Conservation (phyloP, 2,888 invertebrate genomes). For the Hypena proboscidalis region DNA sequence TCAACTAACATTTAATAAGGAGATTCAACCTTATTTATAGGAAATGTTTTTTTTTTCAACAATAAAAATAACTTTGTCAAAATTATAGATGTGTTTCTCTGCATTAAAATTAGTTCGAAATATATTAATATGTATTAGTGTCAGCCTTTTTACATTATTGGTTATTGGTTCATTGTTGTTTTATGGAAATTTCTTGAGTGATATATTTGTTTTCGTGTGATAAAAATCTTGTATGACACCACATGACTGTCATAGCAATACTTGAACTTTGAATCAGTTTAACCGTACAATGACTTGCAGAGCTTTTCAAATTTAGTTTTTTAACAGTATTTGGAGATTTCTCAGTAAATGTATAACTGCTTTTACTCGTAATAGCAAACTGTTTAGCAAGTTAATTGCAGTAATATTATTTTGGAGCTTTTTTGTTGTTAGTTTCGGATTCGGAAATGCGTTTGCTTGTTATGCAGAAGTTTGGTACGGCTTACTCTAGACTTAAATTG, state of each 20-base stretch:
- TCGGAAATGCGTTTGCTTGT: too few relatives aligned
- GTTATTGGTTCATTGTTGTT: conserved; percentile 77
- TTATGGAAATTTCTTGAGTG: conserved; percentile 65
- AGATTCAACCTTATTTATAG: conserved; percentile 19
- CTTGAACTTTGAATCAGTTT: too few relatives aligned
- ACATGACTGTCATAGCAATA: conserved; percentile 1
- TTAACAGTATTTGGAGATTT: too few relatives aligned
- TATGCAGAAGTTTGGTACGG: too few relatives aligned
- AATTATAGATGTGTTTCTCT: conserved; percentile 59
- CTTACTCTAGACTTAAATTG: too few relatives aligned
- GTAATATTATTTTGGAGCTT: too few relatives aligned
- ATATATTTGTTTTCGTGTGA: conserved; percentile 55
- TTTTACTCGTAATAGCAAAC: too few relatives aligned
- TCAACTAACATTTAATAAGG: background rate
- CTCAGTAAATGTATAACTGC: too few relatives aligned
- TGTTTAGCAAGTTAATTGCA: too few relatives aligned
- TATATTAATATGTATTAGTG: conserved; percentile 80
- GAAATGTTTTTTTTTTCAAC: background rate
- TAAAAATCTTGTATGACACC: conserved; percentile 26
- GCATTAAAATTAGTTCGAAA: conserved; percentile 74
- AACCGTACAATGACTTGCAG: background rate
- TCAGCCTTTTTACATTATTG: conserved; percentile 75
- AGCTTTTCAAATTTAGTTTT: background rate
- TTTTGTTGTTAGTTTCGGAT: too few relatives aligned
- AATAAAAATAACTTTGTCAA: conserved; percentile 30